Conservation (phyloP, 2,113 vertebrate genomes). For the Castor canadensis region DNA sequence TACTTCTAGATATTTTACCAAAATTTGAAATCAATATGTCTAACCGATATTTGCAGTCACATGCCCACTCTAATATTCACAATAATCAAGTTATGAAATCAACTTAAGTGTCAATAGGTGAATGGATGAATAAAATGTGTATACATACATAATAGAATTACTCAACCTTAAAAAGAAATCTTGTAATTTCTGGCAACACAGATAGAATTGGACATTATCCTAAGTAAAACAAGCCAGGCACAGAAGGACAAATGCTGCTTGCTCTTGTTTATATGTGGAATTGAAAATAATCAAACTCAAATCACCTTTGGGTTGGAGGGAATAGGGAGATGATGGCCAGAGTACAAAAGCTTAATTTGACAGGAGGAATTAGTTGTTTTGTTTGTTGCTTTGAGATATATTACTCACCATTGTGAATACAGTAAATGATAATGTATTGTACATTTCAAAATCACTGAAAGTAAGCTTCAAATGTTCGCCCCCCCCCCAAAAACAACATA, state of each 20-base stretch:
- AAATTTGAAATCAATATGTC: background rate
- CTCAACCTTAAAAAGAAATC: background rate
- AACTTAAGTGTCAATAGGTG: background rate
- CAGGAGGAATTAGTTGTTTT: background rate
- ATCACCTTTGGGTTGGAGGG: background rate
- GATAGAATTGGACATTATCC: background rate
- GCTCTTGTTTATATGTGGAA: background rate
- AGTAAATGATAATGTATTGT: background rate
- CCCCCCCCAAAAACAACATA: background rate
- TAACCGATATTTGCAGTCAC: background rate
- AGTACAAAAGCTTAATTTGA: background rate
- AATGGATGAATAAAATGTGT: too few species aligned
- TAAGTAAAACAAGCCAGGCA: background rate
- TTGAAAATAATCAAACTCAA: background rate
- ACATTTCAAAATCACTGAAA: background rate
- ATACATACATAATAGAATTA: background rate
- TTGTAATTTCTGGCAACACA: background rate
- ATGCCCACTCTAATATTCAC: too few species aligned
- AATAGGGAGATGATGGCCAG: too few species aligned
- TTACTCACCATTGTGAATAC: background rate
- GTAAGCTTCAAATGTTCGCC: background rate
- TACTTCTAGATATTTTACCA: background rate
- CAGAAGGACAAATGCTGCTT: too few species aligned
- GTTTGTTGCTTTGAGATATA: background rate
- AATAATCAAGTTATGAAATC: background rate